Evolutionary conservation across 2,797 vertebrate species (phyloP), one percentile per base, ranked within the genome.

Genomic region (Betta splendens): DNA sequence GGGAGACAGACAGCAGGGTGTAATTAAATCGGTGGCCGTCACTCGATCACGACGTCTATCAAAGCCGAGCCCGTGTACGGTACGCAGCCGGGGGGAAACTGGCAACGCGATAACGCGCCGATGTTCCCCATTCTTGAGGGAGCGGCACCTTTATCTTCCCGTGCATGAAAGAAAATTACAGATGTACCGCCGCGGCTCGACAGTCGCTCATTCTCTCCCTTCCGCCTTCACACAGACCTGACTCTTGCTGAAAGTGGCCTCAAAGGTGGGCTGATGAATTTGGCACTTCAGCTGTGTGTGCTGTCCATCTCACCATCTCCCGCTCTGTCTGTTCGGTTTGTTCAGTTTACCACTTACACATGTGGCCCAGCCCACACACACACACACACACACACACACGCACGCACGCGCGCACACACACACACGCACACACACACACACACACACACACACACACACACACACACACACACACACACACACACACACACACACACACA

Each of bases 181-280:
- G 15, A 65, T 51, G 45, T 51, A 44, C 32, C 23, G 22, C 13
- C 45, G 8, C 29, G 52, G 36, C 45, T n/a, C 21, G 43, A 28
- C 21, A 22, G 68, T 64, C 60, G 52, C 16, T 51, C 23, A 65
- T 77, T 64, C 68, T 64, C 68, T 56, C 38, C 16, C 39, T 38
- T 31, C 43, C 43, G 44, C 38, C 39, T 73, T 75, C 37, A 37
- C 74, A 58, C 39, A 29, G 35, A 44, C 26, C 74, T 40, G 57
- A 47, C 15, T 83, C 64, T 69, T 50, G 71, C 62, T 74, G 32
- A 81, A 65, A 78, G 73, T 59, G 70, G 61, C 53, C 44, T 65
- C 37, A 59, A 78, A 82, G 77, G 68, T 73, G 72, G 68, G 74
- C 68, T 58, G 79, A 62, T 49, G 67, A 59, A 81, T 79, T 69